Evolutionary conservation across 2,113 vertebrate genomes (phyloP).

Genomic region (Lonchura striata): DNA sequence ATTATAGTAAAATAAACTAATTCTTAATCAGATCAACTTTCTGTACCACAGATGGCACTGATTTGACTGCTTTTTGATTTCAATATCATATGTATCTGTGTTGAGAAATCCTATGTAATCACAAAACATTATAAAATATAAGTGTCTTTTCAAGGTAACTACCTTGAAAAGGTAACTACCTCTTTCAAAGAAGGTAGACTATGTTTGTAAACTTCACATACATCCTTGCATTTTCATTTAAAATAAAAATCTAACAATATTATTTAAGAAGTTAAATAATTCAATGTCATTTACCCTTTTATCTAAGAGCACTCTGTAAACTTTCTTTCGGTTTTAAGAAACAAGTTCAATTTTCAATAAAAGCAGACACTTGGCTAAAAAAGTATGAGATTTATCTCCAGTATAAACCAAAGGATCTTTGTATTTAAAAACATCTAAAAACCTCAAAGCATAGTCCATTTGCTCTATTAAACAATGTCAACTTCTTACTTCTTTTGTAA

Average conservation of each 20-base stretch:
- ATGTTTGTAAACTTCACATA: background rate
- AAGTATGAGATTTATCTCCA: background rate
- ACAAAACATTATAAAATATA: background rate
- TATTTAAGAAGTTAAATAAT: background rate
- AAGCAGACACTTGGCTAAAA: rapidly evolving
- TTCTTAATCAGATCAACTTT: background rate
- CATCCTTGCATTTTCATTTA: background rate
- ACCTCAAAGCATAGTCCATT: background rate
- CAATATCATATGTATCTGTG: background rate
- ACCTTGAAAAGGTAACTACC: no score
- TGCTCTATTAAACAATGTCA: background rate
- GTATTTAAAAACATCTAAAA: background rate
- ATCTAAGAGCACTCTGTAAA: background rate
- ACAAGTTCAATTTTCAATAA: background rate
- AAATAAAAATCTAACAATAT: background rate
- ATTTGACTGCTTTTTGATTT: background rate
- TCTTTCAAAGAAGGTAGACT: background rate
- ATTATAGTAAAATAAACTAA: background rate
- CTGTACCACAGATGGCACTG: background rate
- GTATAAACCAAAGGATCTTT: background rate
- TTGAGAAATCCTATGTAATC: background rate
- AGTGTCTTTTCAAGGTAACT: background rate
- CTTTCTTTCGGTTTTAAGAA: background rate
- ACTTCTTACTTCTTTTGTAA: background rate
- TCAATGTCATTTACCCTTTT: background rate